phyloP scores from a whole-genome alignment of 2,888 invertebrate species.

The Matsumyia berberina region DNA sequence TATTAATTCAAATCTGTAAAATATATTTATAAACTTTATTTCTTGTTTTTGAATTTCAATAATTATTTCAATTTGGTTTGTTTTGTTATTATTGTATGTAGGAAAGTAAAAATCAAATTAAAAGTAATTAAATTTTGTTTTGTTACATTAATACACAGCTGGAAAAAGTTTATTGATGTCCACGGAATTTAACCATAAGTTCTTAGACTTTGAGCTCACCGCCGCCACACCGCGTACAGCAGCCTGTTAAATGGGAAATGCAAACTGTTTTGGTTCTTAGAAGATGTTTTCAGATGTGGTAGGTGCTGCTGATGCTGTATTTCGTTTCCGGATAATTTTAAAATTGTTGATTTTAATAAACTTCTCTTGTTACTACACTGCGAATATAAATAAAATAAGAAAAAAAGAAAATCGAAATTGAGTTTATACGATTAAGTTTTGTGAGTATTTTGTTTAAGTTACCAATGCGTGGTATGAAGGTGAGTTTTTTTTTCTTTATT shows the following conservation, averaged over 20 bases:
- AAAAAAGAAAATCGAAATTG: conserved; percentile 61
- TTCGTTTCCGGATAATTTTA: conserved; percentile 69
- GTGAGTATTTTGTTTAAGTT: conserved; percentile 15
- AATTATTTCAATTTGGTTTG: conserved; percentile 38
- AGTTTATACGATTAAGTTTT: conserved; percentile 41
- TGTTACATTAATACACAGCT: conserved; percentile 58
- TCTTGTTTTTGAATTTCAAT: conserved; percentile 19
- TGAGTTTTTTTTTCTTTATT: neutral
- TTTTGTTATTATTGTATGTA: conserved; percentile 39
- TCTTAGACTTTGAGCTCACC: conserved; percentile 8
- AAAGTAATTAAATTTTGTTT: conserved; percentile 17
- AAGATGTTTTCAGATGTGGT: conserved; percentile 53
- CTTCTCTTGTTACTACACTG: conserved; percentile 73
- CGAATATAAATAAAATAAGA: conserved; percentile 56
- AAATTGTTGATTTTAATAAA: conserved; percentile 72
- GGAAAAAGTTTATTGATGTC: conserved; percentile 30
- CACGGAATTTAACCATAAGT: conserved; percentile 7
- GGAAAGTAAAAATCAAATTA: conserved; percentile 66
- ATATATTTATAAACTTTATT: conserved; percentile 56
- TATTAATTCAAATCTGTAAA: conserved; percentile 63
- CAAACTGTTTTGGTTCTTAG: conserved; percentile 61
- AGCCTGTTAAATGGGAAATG: conserved; percentile 42
- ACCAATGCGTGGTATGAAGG: conserved; percentile 35
- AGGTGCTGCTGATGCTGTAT: conserved; percentile 40
- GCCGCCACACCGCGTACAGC: conserved; percentile 12